These are phyloP conservation scores for Vultur gryphus DNA, from an alignment of 2,797 vertebrate genomes.

Conservation along the genomic window DNA sequence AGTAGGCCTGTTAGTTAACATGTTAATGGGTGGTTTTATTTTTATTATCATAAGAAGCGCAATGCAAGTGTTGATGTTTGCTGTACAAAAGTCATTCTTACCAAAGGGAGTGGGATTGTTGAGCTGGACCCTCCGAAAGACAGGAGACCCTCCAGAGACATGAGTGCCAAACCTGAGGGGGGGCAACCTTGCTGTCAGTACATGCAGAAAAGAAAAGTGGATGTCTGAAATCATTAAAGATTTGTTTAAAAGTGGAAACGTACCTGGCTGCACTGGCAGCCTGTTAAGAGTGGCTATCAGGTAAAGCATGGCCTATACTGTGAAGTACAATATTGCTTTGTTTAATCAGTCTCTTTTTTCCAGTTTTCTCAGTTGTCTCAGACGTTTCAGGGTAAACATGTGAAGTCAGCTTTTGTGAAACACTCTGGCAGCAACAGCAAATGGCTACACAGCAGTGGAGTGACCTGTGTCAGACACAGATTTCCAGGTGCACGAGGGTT, in stretches of 20 bases:
- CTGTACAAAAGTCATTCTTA: conserved; percentile 52
- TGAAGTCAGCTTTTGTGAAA: background rate
- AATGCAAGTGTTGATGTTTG: rapidly evolving
- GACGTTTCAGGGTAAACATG: background rate
- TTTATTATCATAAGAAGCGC: background rate
- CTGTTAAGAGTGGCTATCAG: background rate
- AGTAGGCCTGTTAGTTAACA: background rate
- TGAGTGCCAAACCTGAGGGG: conserved; percentile 85
- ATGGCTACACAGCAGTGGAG: background rate
- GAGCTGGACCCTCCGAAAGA: conserved; percentile 81
- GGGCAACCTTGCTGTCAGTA: background rate
- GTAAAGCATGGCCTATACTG: background rate
- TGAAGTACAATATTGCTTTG: background rate
- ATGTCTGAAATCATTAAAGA: background rate
- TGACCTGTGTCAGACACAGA: background rate
- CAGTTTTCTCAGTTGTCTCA: background rate
- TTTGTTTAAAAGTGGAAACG: background rate
- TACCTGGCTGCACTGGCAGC: background rate
- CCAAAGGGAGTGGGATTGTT: conserved; percentile 88
- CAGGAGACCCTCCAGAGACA: conserved; percentile 83
- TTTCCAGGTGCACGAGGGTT: background rate
- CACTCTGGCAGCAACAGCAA: background rate
- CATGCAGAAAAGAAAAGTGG: background rate
- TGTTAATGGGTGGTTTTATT: background rate
- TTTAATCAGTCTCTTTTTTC: background rate